These are phyloP conservation scores for Phenganax subtilis DNA, from an alignment of 92 coral and sea anemone species.

Conservation along the genomic window DNA sequence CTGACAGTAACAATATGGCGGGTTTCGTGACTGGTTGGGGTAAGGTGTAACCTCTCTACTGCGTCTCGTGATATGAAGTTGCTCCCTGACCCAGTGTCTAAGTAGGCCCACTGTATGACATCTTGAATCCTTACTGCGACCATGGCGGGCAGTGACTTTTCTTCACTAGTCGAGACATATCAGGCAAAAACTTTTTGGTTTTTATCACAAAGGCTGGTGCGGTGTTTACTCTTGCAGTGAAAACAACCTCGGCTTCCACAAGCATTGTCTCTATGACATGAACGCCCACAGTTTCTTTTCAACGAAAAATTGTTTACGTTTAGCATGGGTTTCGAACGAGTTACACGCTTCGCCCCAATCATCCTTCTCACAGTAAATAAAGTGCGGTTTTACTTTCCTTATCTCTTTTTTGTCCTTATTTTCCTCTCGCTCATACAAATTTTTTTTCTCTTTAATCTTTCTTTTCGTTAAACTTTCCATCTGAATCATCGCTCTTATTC, in stretches of 20 bases:
- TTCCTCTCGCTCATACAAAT: neutral
- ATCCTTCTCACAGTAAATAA: neutral
- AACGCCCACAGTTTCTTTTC: too few relatives aligned
- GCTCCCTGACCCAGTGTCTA: too few relatives aligned
- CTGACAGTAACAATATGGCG: too few relatives aligned
- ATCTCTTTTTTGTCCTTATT: neutral
- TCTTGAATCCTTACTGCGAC: too few relatives aligned
- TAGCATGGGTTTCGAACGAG: neutral
- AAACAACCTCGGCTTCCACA: conserved; percentile 12
- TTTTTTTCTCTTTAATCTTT: neutral
- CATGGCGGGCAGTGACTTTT: conserved; percentile 3
- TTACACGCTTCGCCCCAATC: conserved; percentile 9
- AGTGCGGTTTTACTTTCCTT: too few relatives aligned
- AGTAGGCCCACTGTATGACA: too few relatives aligned
- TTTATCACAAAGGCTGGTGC: neutral
- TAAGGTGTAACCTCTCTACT: too few relatives aligned
- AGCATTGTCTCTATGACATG: conserved; percentile 9
- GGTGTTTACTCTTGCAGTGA: neutral
- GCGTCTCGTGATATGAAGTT: too few relatives aligned
- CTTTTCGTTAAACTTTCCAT: too few relatives aligned
- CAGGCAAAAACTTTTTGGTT: neutral
- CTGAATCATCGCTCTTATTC: neutral
- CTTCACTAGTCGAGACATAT: neutral
- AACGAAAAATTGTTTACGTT: too few relatives aligned
- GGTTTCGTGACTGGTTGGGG: too few relatives aligned